phyloP scores from a whole-genome alignment of 2,797 vertebrate genomes.

The Scomberomorus guttatus region DNA sequence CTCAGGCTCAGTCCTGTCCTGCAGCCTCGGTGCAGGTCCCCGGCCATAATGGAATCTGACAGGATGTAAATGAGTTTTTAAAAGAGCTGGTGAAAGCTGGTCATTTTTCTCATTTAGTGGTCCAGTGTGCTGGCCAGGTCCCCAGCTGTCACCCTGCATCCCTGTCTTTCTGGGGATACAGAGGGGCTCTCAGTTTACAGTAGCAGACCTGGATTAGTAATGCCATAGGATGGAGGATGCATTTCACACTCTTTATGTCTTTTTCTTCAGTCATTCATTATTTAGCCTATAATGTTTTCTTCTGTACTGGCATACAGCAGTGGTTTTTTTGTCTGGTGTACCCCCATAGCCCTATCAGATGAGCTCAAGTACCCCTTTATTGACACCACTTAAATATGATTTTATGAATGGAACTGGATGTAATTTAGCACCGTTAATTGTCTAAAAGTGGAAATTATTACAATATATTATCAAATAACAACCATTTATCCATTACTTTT shows the following conservation, averaged over 20 bases:
- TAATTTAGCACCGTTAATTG: background rate
- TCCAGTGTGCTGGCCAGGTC: conserved; percentile 91
- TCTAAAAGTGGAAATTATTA: too few relatives aligned
- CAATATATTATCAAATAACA: too few relatives aligned
- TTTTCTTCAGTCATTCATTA: conserved; percentile 3
- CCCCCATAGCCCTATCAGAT: background rate
- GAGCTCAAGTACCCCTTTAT: background rate
- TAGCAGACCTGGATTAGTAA: conserved; percentile 88
- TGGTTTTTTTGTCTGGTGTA: background rate
- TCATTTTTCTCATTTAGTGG: conserved; percentile 97
- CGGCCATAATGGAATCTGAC: conserved; percentile 94
- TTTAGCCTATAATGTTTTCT: background rate
- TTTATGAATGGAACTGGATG: background rate
- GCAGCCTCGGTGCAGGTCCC: conserved; percentile 80
- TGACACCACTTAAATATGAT: background rate
- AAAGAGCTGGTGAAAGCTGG: conserved; percentile 92
- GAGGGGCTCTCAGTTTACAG: conserved; percentile 69
- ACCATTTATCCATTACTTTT: background rate
- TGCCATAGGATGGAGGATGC: conserved; percentile 48
- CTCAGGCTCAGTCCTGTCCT: conserved; percentile 85
- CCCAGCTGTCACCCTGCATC: conserved; percentile 85
- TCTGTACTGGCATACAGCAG: background rate
- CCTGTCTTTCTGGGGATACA: conserved; percentile 84
- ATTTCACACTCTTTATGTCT: conserved; percentile 33
- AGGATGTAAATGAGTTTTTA: conserved; percentile 98